Conservation (phyloP, 2,888 invertebrate genomes). For the Scaptomyza parva region DNA sequence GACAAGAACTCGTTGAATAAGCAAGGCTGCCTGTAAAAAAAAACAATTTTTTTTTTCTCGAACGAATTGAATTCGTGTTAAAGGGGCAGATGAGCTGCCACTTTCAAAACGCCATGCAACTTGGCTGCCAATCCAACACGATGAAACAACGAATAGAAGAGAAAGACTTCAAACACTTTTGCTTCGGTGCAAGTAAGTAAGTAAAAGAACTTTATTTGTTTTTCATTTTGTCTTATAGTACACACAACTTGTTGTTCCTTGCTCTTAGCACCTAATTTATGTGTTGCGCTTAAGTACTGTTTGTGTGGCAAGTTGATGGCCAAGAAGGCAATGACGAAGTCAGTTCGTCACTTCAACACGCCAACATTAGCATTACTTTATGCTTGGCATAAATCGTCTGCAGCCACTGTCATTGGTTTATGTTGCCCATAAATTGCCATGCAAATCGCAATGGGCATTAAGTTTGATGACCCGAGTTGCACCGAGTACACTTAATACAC, state of each 20-base stretch:
- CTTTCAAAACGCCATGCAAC: neutral
- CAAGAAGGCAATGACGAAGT: constrained; percentile 17
- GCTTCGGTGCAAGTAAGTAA: constrained; percentile 40
- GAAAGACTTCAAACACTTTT: constrained; percentile 6
- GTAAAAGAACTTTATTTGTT: constrained; percentile 53
- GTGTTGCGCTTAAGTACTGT: constrained; percentile 32
- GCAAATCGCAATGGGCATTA: constrained; percentile 16
- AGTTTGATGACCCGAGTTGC: constrained; percentile 21
- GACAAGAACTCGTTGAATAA: neutral
- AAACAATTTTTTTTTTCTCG: neutral
- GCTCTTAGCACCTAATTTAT: constrained; percentile 66
- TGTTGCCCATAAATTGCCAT: constrained; percentile 36
- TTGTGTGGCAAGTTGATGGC: constrained; percentile 19
- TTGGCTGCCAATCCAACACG: neutral
- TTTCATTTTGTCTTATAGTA: constrained; percentile 34
- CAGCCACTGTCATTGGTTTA: constrained; percentile 29
- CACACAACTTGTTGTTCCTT: constrained; percentile 39
- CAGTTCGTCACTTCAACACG: constrained; percentile 57
- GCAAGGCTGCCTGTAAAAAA: neutral
- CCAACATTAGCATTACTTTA: constrained; percentile 57
- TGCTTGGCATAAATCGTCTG: constrained; percentile 72
- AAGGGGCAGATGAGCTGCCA: constrained; percentile 16
- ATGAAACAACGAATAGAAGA: neutral
- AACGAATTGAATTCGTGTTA: constrained; percentile 1
- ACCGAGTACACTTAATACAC: neutral